phyloP scores from a whole-genome alignment of 1,140 invertebrate species.

The Meloidogyne floridensis region DNA sequence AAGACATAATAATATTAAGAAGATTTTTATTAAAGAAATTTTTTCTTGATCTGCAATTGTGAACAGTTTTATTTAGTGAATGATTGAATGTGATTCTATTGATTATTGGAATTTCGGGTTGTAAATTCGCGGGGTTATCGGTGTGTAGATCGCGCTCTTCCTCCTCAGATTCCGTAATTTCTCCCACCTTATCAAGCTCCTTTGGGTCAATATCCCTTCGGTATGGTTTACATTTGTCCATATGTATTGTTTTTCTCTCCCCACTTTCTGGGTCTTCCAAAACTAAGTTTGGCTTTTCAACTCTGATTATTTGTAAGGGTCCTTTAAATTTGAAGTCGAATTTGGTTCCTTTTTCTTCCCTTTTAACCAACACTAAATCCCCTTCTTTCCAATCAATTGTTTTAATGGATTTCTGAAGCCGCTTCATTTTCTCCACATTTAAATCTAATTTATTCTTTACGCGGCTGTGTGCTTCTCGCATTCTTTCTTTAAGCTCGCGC shows the following conservation, averaged over 20 bases:
- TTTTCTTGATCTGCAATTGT: too few species aligned
- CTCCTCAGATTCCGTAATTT: too few species aligned
- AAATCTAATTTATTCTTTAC: not conserved
- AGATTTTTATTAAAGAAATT: too few species aligned
- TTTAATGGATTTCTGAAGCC: not conserved
- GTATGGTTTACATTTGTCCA: conserved; percentile 16
- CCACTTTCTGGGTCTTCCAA: not conserved
- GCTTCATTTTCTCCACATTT: not conserved
- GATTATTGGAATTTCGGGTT: too few species aligned
- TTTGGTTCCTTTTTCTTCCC: conserved; percentile 4
- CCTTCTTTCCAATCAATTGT: not conserved
- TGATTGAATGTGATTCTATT: too few species aligned
- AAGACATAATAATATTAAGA: too few species aligned
- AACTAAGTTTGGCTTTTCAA: conserved; percentile 22
- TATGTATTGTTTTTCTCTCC: not conserved
- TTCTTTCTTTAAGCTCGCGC: not conserved
- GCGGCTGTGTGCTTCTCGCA: not conserved
- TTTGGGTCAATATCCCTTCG: too few species aligned
- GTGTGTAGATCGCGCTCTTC: too few species aligned
- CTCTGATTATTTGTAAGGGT: not conserved
- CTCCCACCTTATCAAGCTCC: too few species aligned
- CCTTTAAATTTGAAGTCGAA: conserved; percentile 7
- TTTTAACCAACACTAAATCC: not conserved
- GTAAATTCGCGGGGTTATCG: too few species aligned
- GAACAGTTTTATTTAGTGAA: too few species aligned